Evolutionary conservation across 2,797 vertebrate species (phyloP).

Genomic region (Oophaga sylvatica): DNA sequence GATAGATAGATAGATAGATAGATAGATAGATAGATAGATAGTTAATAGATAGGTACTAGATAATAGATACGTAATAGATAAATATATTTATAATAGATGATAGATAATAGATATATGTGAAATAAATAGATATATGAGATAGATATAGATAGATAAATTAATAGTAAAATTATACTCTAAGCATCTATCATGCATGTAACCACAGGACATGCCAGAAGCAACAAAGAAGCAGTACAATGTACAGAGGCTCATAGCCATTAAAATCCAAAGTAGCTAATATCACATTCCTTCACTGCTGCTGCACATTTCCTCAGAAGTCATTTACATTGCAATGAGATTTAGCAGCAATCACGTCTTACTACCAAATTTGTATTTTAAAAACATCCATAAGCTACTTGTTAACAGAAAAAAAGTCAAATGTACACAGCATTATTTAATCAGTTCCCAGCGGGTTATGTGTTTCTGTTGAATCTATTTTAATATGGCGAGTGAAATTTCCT

Average conservation of each 20-base stretch:
- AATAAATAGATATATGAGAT: neutral
- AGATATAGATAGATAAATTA: neutral
- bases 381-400: constrained; percentile 61
- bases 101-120: no score
- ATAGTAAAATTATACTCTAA: neutral
- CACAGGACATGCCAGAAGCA: neutral
- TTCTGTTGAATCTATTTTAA: constrained; percentile 44
- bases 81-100: no score
- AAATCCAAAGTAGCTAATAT: constrained; percentile 31
- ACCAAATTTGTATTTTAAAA: constrained; percentile 58
- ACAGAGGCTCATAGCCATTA: constrained; percentile 7
- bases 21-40: constrained; percentile 11
- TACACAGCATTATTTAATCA: constrained; percentile 57
- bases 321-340: constrained; percentile 60
- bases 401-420: constrained; percentile 44
- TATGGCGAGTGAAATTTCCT: constrained; percentile 15
- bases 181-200: neutral
- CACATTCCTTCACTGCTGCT: constrained; percentile 28
- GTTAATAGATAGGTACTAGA: neutral
- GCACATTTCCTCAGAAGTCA: constrained; percentile 49
- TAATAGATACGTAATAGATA: no score
- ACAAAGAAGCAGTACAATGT: neutral
- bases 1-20: neutral
- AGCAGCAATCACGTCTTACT: constrained; percentile 51
- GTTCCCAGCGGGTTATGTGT: constrained; percentile 30